Base-by-base conservation (phyloP, 1,140 invertebrate genomes). In the Gryon sp. region DNA sequence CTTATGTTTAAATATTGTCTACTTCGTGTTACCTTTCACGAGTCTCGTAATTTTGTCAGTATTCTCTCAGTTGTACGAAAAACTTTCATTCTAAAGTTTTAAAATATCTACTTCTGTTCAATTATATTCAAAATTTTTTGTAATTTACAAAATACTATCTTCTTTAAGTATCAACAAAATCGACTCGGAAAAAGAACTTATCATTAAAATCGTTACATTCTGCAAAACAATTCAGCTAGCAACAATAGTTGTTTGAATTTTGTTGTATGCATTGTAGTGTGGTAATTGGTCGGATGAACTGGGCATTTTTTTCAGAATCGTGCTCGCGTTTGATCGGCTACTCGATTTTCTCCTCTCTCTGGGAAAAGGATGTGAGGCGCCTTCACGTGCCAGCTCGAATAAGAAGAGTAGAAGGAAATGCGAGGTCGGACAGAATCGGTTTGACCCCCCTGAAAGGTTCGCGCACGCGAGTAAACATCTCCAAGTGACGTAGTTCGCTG, bases 391-490 rank as follows among this genome's bases (percentile, higher is more conserved):
- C 45, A 77, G 46, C 62, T 76, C 48, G 46, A 82, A 75, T 74
- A 36, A 66, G 69, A 78, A 78, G 65, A 78, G 53, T 75, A 63
- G 74, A 82, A 82, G 76, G 79, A 82, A 82, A 82, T 65, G 65
- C 76, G 81, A 83, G 81, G 81, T 85, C 80, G 80, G 80, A 69
- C 59, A 70, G 74, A 77, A 85, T 83, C 78, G 80, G 82, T 83
- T 83, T 85, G 83, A 80, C 77, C 81, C 78, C 59, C 72, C 59
- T 82, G 79, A 84, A 82, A 80, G 80, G 77, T 81, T 80, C 63
- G 74, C 76, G 78, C 78, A 85, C 81, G 81, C 81, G 80, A 83
- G 78, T 83, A 80, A 84, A 80, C 78, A 85, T 83, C 80, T 77
- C 50, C 46, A 48, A 80, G 79, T 79, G 79, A 82, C 76, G 79